Percentiles rank a stretch among this genome's conserved stretches.
Conservation (phyloP, 2,113 vertebrate species). For the Paramisgurnus dabryanus region DNA sequence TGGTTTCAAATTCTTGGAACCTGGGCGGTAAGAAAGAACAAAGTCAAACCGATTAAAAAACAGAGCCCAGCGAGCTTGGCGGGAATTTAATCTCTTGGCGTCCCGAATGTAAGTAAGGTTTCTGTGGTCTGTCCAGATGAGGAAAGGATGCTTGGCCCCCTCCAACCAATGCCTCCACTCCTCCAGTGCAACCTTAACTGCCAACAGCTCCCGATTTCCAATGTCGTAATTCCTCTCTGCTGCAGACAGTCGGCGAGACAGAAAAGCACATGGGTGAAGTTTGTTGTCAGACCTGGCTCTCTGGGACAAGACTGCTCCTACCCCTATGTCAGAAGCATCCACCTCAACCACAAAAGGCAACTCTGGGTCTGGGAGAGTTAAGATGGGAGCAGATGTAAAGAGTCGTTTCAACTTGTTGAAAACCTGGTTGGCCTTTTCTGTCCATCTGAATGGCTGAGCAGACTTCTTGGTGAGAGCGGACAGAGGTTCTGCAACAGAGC, state of each 20-base stretch:
- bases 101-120: background rate
- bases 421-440: too few relatives aligned
- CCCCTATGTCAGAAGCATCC: background rate
- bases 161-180: background rate
- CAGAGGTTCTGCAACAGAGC: background rate
- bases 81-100: too few relatives aligned
- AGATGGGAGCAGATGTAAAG: too few relatives aligned
- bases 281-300: background rate
- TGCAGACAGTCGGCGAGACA: background rate
- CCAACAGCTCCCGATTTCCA: background rate
- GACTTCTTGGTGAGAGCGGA: background rate
- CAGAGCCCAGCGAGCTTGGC: too few relatives aligned
- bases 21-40: background rate
- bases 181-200: background rate
- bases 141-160: background rate
- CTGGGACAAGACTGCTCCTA: background rate
- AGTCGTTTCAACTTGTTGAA: too few relatives aligned
- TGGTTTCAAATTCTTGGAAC: background rate
- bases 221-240: background rate
- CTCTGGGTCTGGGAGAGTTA: too few relatives aligned
- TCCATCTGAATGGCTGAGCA: background rate
- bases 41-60: background rate
- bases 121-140: background rate
- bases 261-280: background rate
- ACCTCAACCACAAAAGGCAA: background rate